These are phyloP conservation scores for Alfaro cultratus DNA, from an alignment of 2,797 vertebrate species.

Conservation along the genomic window DNA sequence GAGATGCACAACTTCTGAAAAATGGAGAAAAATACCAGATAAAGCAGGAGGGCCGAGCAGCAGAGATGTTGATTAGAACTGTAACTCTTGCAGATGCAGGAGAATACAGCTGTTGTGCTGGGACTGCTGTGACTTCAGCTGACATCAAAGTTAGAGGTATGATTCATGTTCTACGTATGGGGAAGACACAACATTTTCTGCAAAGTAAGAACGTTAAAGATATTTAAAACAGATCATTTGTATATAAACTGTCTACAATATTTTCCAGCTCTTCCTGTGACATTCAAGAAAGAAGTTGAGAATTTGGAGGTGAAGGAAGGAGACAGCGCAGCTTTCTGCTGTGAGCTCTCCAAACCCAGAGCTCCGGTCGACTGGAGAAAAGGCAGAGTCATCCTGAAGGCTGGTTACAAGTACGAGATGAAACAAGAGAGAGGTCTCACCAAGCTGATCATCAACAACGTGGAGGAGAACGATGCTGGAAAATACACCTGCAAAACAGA, in stretches of 20 bases:
- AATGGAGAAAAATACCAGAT: slow-evolving; percentile 77
- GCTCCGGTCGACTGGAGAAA: slow-evolving; percentile 88
- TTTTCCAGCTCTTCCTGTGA: slow-evolving; percentile 82
- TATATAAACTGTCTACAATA: not conserved
- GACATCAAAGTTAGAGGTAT: slow-evolving; percentile 82
- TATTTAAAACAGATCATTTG: not conserved
- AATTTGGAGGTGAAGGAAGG: slow-evolving; percentile 86
- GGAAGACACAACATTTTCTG: not conserved
- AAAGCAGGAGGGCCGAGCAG: slow-evolving; percentile 78
- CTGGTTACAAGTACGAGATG: slow-evolving; percentile 90
- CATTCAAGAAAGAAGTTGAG: slow-evolving; percentile 84
- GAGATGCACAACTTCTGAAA: slow-evolving; percentile 68
- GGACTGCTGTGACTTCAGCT: slow-evolving; percentile 71
- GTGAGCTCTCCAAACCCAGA: slow-evolving; percentile 84
- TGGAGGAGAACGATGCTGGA: slow-evolving; percentile 86
- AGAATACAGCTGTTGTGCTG: slow-evolving; percentile 78
- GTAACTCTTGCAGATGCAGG: slow-evolving; percentile 73
- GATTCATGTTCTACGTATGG: not conserved
- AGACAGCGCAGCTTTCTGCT: slow-evolving; percentile 74
- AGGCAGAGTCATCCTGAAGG: slow-evolving; percentile 86
- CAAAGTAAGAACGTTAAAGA: not conserved
- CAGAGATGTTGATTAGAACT: slow-evolving; percentile 81
- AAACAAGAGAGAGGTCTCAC: slow-evolving; percentile 74
- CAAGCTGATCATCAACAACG: slow-evolving; percentile 81
- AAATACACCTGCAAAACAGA: slow-evolving; percentile 90